Base-by-base conservation (phyloP, 2,113 vertebrate species). In the Gymnorhina tibicen region DNA sequence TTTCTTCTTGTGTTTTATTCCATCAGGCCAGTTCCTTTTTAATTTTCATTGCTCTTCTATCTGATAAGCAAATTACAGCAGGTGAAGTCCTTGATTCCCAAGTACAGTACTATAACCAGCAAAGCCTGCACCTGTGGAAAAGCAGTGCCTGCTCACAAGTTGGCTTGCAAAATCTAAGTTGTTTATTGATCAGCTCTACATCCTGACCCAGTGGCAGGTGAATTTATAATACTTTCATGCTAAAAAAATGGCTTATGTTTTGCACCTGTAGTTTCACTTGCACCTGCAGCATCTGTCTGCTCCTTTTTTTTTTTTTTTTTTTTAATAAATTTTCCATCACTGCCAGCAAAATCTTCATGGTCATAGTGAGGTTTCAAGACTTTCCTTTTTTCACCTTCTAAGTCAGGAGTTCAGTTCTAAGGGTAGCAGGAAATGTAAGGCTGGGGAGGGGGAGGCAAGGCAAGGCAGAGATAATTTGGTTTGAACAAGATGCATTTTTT, bases 301-400 rank as follows among this genome's bases (percentile, higher is more conserved):
- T 32, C 6, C 2, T 7, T 20, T 2, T 10, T 7, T 6, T 13
- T n/a, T 30, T 24, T 21, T 13, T 7, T 14, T 13, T 7, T 14
- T 56, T 21, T 1, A 46, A 18, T 17, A n/a, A 8, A 2, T 68
- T 60, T 83, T 79, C 8, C 8, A 11, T 27, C 30, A 47, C 7
- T 17, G 5, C 13, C 23, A 16, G 72, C 11, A 75, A n/a, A 37
- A 20, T 18, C 44, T 63, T 69, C 15, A n/a, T 50, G 4, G 17
- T 86, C 9, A 6, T 32, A 28, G 16, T 11, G 18, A 70, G 12
- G 3, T 69, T 63, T 80, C 30, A 37, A 30, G 8, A 4, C 4
- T 82, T 63, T 5, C 3, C 9, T 49, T 63, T 60, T 72, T 64
- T 66, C 24, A 35, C 39, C 11, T 59, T 69, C 10, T 14, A 21